Percentiles rank a stretch among this genome's conserved stretches.
These are phyloP conservation scores for Morpho helenor DNA, from an alignment of 2,888 invertebrate species.

Conservation along the genomic window DNA sequence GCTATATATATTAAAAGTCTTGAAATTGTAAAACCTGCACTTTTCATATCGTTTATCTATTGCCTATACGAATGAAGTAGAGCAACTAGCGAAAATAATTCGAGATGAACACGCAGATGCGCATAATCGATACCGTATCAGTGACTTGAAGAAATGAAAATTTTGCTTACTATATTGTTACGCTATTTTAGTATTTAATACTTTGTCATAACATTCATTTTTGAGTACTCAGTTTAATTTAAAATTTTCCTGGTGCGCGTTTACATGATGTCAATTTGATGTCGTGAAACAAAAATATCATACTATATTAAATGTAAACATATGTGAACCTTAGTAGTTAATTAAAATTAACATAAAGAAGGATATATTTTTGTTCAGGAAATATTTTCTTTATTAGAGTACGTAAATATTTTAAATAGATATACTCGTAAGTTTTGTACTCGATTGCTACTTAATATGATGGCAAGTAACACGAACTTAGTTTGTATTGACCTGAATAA, in stretches of 20 bases:
- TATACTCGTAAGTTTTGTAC: no score
- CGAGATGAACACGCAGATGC: conserved; percentile 28
- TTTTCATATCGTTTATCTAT: conserved; percentile 8
- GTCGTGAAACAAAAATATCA: not conserved
- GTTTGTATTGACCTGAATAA: no score
- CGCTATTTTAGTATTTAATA: conserved; percentile 1
- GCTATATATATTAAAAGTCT: no score
- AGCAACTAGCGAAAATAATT: conserved; percentile 28
- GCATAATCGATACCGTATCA: conserved; percentile 18
- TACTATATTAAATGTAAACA: no score
- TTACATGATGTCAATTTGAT: conserved; percentile 14
- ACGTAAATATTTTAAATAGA: no score
- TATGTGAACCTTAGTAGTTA: no score
- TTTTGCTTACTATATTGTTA: not conserved
- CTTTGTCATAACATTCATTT: not conserved
- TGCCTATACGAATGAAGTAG: conserved; percentile 21
- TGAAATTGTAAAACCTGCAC: no score
- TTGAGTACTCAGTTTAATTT: not conserved
- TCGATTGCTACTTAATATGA: no score
- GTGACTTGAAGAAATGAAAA: conserved; percentile 6
- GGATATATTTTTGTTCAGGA: no score
- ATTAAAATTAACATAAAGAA: no score
- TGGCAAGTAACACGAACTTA: no score
- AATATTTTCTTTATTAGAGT: no score
- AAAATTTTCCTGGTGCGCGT: not conserved